These are phyloP conservation scores for Parasteatoda tepidariorum DNA, from an alignment of 1,140 invertebrate genomes.

Conservation along the genomic window DNA sequence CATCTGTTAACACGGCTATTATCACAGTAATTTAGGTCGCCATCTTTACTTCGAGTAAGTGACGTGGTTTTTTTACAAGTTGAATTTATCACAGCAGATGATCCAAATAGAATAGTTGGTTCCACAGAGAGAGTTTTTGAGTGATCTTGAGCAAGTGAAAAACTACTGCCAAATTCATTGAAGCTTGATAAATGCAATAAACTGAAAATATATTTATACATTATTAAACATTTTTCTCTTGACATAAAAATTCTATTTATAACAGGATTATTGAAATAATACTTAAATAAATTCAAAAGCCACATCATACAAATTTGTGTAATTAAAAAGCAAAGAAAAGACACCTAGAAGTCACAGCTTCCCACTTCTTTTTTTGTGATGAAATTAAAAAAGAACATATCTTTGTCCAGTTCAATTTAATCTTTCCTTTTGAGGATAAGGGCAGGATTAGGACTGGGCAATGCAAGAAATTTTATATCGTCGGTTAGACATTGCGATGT, in stretches of 20 bases:
- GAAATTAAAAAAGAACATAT: too few species aligned
- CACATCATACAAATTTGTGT: not conserved
- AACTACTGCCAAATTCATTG: constrained; percentile 72
- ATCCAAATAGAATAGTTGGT: not conserved
- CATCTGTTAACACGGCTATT: constrained; percentile 69
- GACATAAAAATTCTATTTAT: too few species aligned
- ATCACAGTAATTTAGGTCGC: constrained; percentile 63
- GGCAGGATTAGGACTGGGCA: too few species aligned
- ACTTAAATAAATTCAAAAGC: not conserved
- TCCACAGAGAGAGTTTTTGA: constrained; percentile 1
- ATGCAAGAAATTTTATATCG: too few species aligned
- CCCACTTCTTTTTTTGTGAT: not conserved
- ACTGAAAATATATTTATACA: constrained; percentile 71
- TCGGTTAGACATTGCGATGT: too few species aligned
- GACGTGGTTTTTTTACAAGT: constrained; percentile 1
- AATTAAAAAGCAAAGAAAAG: not conserved
- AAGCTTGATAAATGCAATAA: constrained; percentile 78
- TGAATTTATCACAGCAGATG: not conserved
- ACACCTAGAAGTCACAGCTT: not conserved
- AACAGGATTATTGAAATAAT: constrained; percentile 41
- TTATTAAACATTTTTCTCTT: too few species aligned
- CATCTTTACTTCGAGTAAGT: constrained; percentile 32
- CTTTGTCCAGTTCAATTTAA: too few species aligned
- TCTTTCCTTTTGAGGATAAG: too few species aligned
- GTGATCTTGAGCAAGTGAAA: not conserved